Percentiles rank a stretch among this genome's conserved stretches.
phyloP scores from a whole-genome alignment of 2,113 vertebrate genomes.

The Felis chaus region DNA sequence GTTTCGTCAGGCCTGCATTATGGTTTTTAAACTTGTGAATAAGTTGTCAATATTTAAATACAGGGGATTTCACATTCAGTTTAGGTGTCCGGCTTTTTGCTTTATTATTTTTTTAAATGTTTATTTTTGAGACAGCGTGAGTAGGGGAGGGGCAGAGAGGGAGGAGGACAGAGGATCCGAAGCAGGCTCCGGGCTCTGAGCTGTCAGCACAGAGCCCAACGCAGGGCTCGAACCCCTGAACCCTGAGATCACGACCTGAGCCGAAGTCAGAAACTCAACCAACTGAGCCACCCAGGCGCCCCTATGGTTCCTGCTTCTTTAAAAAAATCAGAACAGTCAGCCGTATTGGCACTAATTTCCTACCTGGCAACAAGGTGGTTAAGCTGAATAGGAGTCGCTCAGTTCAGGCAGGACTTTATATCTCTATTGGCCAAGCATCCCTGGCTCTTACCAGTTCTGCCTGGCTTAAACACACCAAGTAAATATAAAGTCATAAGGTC shows the following conservation, averaged over 20 bases:
- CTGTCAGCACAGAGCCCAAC: no score
- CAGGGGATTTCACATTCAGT: neutral
- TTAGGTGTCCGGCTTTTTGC: neutral
- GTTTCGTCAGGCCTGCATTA: neutral
- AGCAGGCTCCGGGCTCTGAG: no score
- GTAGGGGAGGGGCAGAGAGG: no score
- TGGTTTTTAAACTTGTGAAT: neutral
- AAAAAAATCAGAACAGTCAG: neutral
- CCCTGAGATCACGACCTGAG: no score
- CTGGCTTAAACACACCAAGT: neutral
- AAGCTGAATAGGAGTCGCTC: neutral
- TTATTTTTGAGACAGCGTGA: no score
- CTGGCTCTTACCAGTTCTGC: neutral
- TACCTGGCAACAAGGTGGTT: accelerated
- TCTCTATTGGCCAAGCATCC: neutral
- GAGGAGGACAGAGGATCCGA: no score
- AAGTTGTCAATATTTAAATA: neutral
- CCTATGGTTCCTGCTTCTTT: neutral
- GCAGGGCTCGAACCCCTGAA: no score
- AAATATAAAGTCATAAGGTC: neutral
- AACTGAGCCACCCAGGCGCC: no score
- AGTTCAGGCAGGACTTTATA: neutral
- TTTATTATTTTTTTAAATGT: no score
- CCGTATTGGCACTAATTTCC: neutral
- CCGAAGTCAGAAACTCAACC: no score